These are phyloP conservation scores for Coenonympha glycerion DNA, from an alignment of 2,888 invertebrate species.

Conservation along the genomic window DNA sequence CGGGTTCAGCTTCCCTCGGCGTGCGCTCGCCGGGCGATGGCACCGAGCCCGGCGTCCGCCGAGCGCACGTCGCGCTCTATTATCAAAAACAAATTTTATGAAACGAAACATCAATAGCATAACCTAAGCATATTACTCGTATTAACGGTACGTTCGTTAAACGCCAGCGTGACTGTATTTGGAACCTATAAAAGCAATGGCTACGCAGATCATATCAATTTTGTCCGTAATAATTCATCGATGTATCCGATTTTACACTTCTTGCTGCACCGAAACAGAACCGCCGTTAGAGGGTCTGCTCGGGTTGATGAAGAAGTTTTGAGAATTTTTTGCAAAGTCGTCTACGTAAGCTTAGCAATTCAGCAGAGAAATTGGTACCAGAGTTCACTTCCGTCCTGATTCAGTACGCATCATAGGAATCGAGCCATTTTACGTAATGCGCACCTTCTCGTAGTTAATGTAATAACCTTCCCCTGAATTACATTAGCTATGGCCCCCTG, in stretches of 20 bases:
- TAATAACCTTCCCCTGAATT: conserved; percentile 68
- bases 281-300: conserved; percentile 56
- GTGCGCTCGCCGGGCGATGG: background rate
- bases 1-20: background rate
- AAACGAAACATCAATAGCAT: conserved; percentile 28
- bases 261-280: conserved; percentile 62
- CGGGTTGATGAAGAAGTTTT: conserved; percentile 55
- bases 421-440: conserved; percentile 77
- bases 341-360: conserved; percentile 72
- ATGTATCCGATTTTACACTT: conserved; percentile 73
- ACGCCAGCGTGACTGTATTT: conserved; percentile 37
- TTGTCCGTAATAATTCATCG: conserved; percentile 71
- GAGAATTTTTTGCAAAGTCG: conserved; percentile 66
- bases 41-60: background rate
- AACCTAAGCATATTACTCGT: conserved; percentile 35
- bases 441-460: conserved; percentile 68
- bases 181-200: conserved; percentile 55
- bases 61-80: conserved; percentile 32
- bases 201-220: conserved; percentile 74
- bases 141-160: conserved; percentile 45
- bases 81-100: conserved; percentile 30
- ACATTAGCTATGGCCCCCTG: conserved; percentile 51
- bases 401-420: conserved; percentile 75
- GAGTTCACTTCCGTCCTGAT: conserved; percentile 76
- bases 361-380: conserved; percentile 75